These are phyloP conservation scores for Montipora capitata DNA, from an alignment of 92 coral and sea anemone species.

Conservation along the genomic window DNA sequence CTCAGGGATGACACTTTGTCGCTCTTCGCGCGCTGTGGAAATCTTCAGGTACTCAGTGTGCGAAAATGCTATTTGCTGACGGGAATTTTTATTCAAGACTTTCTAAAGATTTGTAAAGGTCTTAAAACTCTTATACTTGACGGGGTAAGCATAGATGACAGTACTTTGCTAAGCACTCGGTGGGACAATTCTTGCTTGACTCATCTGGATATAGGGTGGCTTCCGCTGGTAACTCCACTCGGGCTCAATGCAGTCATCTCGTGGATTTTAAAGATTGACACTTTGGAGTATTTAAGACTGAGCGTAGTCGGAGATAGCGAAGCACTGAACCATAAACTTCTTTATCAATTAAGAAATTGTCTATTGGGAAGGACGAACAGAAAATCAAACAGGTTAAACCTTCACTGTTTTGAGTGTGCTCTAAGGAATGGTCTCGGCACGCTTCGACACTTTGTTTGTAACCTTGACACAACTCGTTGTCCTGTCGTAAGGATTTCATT, in stretches of 20 bases:
- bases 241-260: slow-evolving; percentile 58
- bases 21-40: slow-evolving; percentile 52
- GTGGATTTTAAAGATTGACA: slow-evolving; percentile 51
- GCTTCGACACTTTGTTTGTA: slow-evolving; percentile 28
- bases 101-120: slow-evolving; percentile 51
- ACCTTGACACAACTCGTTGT: slow-evolving; percentile 36
- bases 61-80: slow-evolving; percentile 69
- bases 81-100: slow-evolving; percentile 61
- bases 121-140: slow-evolving; percentile 75
- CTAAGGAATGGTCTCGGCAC: slow-evolving; percentile 49
- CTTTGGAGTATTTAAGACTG: slow-evolving; percentile 77
- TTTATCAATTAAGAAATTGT: slow-evolving; percentile 42
- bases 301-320: slow-evolving; percentile 74
- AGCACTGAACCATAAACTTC: slow-evolving; percentile 63
- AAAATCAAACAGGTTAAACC: slow-evolving; percentile 38
- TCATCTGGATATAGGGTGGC: slow-evolving; percentile 80
- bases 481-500: background rate
- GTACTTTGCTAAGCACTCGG: slow-evolving; percentile 38
- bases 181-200: slow-evolving; percentile 65
- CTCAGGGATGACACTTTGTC: slow-evolving; percentile 55
- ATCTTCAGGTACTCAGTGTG: slow-evolving; percentile 68
- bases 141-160: slow-evolving; percentile 78
- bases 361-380: slow-evolving; percentile 32
- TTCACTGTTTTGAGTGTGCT: slow-evolving; percentile 45
- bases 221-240: slow-evolving; percentile 69